These are phyloP conservation scores for Gadopsis marmoratus DNA, from an alignment of 2,797 vertebrate species.

Conservation along the genomic window DNA sequence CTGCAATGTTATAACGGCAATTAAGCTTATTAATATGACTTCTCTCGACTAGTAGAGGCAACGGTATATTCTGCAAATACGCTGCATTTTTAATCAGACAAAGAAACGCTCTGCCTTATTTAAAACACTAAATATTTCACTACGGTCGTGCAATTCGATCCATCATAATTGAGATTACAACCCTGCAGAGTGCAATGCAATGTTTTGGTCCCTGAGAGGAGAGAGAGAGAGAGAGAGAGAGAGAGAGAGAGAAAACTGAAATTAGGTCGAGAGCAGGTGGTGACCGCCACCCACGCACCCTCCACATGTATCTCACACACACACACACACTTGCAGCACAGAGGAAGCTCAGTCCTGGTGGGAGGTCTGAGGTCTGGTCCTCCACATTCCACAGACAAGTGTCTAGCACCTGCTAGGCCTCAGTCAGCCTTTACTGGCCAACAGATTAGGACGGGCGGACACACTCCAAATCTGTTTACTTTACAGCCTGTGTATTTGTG, in stretches of 20 bases:
- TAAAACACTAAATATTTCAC: background rate
- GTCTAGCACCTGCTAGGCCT: constrained; percentile 84
- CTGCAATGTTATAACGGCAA: background rate
- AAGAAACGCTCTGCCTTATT: background rate
- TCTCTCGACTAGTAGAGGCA: background rate
- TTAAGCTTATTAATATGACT: background rate
- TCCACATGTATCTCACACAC: constrained; percentile 38
- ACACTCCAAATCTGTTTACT: constrained; percentile 79
- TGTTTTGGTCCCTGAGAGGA: constrained; percentile 60
- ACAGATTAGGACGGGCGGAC: constrained; percentile 75
- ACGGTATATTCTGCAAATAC: background rate
- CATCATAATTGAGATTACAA: constrained; percentile 22
- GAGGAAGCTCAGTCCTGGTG: constrained; percentile 75
- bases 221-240: background rate
- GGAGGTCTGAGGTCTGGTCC: constrained; percentile 82
- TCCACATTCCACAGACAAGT: constrained; percentile 85
- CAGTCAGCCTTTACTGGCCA: constrained; percentile 74
- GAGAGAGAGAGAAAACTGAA: constrained; percentile 38
- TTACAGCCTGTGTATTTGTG: constrained; percentile 65
- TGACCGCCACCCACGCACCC: constrained; percentile 74
- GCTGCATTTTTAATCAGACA: no score
- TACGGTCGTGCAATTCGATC: constrained; percentile 8
- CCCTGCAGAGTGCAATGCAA: constrained; percentile 21
- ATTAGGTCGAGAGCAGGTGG: constrained; percentile 80
- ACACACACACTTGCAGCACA: constrained; percentile 46